Conservation (phyloP, 2,113 vertebrate species). For the Sprattus sprattus region DNA sequence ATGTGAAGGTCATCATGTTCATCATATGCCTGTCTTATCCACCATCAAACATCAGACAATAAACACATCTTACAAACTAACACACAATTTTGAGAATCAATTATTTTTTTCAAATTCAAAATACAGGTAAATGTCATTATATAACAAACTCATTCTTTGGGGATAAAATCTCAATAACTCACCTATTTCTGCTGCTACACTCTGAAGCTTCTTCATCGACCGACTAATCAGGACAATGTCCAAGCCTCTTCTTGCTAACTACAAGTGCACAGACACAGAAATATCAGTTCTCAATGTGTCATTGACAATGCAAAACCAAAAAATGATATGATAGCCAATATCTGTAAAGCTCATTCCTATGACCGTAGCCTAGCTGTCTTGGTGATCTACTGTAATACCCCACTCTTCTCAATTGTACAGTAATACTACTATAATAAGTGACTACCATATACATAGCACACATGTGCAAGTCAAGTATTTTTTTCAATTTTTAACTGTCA, state of each 20-base stretch:
- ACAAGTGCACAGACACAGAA: slow-evolving; percentile 1
- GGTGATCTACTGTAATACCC: too few relatives aligned
- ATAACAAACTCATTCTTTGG: background rate
- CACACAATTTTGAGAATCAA: background rate
- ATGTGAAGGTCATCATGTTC: background rate
- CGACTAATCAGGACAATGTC: slow-evolving; percentile 73
- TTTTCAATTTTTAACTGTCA: background rate
- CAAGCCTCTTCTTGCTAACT: slow-evolving; percentile 79
- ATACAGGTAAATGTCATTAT: background rate
- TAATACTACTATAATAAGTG: background rate
- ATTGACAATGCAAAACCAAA: background rate
- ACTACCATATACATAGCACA: background rate
- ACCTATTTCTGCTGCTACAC: slow-evolving; percentile 72
- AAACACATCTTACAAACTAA: too few relatives aligned
- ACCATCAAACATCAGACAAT: too few relatives aligned
- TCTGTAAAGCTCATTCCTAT: background rate
- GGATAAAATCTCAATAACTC: slow-evolving; percentile 35
- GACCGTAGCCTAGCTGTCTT: too few relatives aligned
- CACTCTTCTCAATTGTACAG: background rate
- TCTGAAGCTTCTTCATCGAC: slow-evolving; percentile 62
- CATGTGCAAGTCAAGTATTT: background rate
- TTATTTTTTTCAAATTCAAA: background rate
- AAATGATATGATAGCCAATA: background rate
- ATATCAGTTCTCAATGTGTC: background rate
- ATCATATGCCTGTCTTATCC: too few relatives aligned